These are phyloP conservation scores for Saccostrea glomerata DNA, from an alignment of 1,140 invertebrate species.

Conservation along the genomic window DNA sequence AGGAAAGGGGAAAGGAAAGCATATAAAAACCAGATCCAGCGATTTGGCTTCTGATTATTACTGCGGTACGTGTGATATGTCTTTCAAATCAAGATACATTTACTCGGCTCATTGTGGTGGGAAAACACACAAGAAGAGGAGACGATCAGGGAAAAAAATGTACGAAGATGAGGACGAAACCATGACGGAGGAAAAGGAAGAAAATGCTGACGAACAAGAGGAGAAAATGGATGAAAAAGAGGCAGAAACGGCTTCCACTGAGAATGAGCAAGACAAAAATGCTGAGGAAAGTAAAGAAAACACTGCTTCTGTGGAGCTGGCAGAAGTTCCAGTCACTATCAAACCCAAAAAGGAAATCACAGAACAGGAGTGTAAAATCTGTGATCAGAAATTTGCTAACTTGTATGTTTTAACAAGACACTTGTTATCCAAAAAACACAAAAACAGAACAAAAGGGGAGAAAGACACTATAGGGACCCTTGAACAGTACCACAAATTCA, in stretches of 20 bases:
- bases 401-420: constrained; percentile 73
- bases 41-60: constrained; percentile 42
- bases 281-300: neutral
- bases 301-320: neutral
- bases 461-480: constrained; percentile 84
- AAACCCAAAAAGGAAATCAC: neutral
- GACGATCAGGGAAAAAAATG: neutral
- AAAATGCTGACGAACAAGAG: neutral
- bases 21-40: neutral
- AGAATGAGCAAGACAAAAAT: neutral
- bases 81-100: constrained; percentile 57
- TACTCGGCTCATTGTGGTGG: constrained; percentile 63
- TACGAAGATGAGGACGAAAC: constrained; percentile 12
- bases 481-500: constrained; percentile 87
- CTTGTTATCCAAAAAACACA: constrained; percentile 71
- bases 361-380: constrained; percentile 75
- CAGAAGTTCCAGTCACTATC: neutral
- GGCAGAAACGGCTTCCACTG: neutral
- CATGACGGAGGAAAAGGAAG: constrained; percentile 3
- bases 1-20: constrained; percentile 42
- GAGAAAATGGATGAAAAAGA: constrained; percentile 41
- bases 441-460: constrained; percentile 67
- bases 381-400: constrained; percentile 71
- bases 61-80: constrained; percentile 65
- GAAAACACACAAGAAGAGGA: constrained; percentile 62